Evolutionary conservation across 1,140 invertebrate species (phyloP), one percentile per base, ranked within the genome.

Genomic region (Cardiocondyla obscurior): DNA sequence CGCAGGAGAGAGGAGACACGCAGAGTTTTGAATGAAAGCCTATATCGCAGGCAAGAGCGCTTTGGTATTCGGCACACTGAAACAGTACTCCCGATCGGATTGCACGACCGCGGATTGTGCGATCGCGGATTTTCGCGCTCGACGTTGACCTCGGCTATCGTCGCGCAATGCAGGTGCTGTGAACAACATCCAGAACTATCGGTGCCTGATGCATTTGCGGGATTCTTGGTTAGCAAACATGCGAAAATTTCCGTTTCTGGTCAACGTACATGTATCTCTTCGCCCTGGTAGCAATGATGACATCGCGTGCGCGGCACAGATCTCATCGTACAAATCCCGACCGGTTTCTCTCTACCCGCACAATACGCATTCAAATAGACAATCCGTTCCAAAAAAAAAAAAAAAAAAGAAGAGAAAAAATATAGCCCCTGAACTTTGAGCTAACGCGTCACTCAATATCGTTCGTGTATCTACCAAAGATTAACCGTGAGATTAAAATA

Each of bases 11-110:
- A 39, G 22, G 33, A 33, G 14, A 28, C 33, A 64, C n/a, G 39
- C 28, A 49, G 62, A 76, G 60, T 76, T 64, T 65, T 67, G 74
- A 67, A 67, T 77, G 60, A 77, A 77, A 77, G 60, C 60, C 74
- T 28, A 64, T 25, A 28, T 36, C 46, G 46, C 46, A 25, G 16
- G n/a, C 10, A 36, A 42, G 53, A 73, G 33, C 44, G 19, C 16
- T 53, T 44, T 62, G 57, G 44, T 51, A 77, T 51, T 44, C 46
- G 19, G 44, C 10, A 33, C 22, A 19, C 14, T 51, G 33, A 77
- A 46, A 67, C 60, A 67, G 33, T 53, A 14, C 62, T 65, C 46
- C 74, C 36, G 46, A 67, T 58, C 72, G 72, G 39, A 74, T 74
- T 74, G 53, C 55, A 10, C 39, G 72, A 60, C 36, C 22, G 44